Evolutionary conservation across 2,113 vertebrate genomes (phyloP).

Genomic region (Furnarius figulus): DNA sequence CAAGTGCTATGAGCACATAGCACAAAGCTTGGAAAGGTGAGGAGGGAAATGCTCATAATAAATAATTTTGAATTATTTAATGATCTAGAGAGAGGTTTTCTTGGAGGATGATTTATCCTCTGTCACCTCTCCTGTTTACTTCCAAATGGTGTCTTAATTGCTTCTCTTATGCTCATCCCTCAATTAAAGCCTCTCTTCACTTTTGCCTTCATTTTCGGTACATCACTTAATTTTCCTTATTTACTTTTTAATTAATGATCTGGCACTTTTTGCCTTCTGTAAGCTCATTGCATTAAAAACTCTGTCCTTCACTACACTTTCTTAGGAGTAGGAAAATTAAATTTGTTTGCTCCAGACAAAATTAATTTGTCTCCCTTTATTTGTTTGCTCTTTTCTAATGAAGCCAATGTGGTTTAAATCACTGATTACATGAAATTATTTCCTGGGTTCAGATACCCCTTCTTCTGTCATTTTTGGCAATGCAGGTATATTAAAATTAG

Average conservation of each 20-base stretch:
- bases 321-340: neutral
- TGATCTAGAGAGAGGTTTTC: neutral
- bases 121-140: neutral
- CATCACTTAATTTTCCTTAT: conserved; percentile 37
- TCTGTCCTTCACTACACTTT: neutral
- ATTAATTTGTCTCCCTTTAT: neutral
- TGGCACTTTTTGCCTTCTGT: neutral
- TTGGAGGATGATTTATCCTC: conserved; percentile 23
- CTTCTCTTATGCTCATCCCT: conserved; percentile 3
- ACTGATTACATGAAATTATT: neutral
- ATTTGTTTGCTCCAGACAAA: neutral
- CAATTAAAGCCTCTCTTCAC: conserved; percentile 18
- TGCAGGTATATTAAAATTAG: neutral
- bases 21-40: neutral
- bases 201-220: conserved; percentile 1
- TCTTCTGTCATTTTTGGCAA: neutral
- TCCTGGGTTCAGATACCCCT: neutral
- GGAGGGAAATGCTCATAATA: neutral
- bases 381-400: neutral
- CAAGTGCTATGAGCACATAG: neutral
- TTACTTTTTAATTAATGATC: conserved; percentile 14
- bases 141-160: conserved; percentile 41
- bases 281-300: neutral
- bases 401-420: neutral
- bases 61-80: neutral